Evolutionary conservation across 2,797 vertebrate genomes (phyloP).

Genomic region (Chelidonichthys spinosus): DNA sequence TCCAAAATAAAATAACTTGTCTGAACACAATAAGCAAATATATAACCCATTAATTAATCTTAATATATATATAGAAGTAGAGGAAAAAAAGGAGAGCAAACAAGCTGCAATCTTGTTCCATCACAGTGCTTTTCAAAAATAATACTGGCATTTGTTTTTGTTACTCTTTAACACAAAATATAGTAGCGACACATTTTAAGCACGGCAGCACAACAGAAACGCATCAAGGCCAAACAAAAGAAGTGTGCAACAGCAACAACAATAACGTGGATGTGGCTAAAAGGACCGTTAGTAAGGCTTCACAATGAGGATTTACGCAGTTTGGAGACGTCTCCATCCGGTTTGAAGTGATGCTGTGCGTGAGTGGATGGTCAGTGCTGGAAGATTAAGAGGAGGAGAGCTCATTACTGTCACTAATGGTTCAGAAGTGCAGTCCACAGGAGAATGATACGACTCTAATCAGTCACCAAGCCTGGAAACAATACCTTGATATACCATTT

Average conservation of each 20-base stretch:
- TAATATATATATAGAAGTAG: slow-evolving; percentile 37
- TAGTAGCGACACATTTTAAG: slow-evolving; percentile 16
- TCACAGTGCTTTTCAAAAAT: slow-evolving; percentile 64
- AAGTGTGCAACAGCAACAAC: slow-evolving; percentile 25
- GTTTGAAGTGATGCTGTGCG: slow-evolving; percentile 38
- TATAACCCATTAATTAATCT: slow-evolving; percentile 22
- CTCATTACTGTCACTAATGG: neutral
- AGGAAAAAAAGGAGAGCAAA: slow-evolving; percentile 28
- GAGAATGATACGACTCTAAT: slow-evolving; percentile 1
- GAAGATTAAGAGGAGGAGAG: slow-evolving; percentile 8
- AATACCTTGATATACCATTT: slow-evolving; percentile 40
- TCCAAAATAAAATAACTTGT: slow-evolving; percentile 47
- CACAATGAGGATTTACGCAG: slow-evolving; percentile 48
- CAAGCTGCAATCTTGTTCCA: slow-evolving; percentile 21
- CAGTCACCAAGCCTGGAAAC: neutral
- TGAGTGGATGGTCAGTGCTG: slow-evolving; percentile 54
- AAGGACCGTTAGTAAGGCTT: slow-evolving; percentile 62
- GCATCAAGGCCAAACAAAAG: slow-evolving; percentile 34
- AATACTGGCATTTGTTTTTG: slow-evolving; percentile 55
- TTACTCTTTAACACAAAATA: slow-evolving; percentile 39
- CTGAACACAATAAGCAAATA: slow-evolving; percentile 2
- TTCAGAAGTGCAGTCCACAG: neutral
- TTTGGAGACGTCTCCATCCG: slow-evolving; percentile 44
- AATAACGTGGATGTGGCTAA: slow-evolving; percentile 47
- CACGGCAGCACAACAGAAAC: slow-evolving; percentile 56